Evolutionary conservation across 2,888 invertebrate species (phyloP), one percentile per base, ranked within the genome.

Genomic region (Megaustenia siamemsis): DNA sequence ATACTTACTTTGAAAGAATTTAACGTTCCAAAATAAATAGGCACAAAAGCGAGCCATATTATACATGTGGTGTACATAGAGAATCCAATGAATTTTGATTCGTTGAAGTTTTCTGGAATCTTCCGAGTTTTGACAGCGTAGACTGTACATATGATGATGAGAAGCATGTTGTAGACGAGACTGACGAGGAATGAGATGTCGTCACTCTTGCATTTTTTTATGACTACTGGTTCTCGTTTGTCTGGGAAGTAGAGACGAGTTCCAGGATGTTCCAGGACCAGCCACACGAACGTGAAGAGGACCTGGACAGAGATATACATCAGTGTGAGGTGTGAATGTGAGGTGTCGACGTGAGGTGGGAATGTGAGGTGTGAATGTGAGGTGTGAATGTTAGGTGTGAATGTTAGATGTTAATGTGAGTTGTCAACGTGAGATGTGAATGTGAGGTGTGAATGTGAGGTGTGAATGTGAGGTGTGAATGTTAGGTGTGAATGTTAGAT

Each of bases 11-110:
- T 96, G 91, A 96, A 96, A 88, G 96, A 96, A 92, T 96, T 96
- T 89, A 96, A 95, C 15, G 97, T 96, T 76, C 97, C 96, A 90
- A 97, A 97, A 93, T 97, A 97, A 89, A 97, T 96, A 24, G 96
- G 96, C 69, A 97, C 95, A 93, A 97, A 97, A 68, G 94, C 94
- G 28, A 97, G 94, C 97, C 97, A 97, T 43, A 97, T 96, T 87
- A 97, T 96, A 92, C 97, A 97, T 1, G 97, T 97, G 0, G 96
- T 96, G 93, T 97, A 97, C 97, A 97, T 97, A 6, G 97, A 96
- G 91, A 97, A 97, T 79, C 97, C 97, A 90, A 97, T 97, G 92
- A 96, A 96, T 92, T 97, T 97, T 4, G 96, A 96, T 93, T 97
- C 97, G 93, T 97, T 97, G 93, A 96, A 97, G 91, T 97, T 97